Evolutionary conservation across 2,888 invertebrate species (phyloP).

Genomic region (Eristalis intricaria): DNA sequence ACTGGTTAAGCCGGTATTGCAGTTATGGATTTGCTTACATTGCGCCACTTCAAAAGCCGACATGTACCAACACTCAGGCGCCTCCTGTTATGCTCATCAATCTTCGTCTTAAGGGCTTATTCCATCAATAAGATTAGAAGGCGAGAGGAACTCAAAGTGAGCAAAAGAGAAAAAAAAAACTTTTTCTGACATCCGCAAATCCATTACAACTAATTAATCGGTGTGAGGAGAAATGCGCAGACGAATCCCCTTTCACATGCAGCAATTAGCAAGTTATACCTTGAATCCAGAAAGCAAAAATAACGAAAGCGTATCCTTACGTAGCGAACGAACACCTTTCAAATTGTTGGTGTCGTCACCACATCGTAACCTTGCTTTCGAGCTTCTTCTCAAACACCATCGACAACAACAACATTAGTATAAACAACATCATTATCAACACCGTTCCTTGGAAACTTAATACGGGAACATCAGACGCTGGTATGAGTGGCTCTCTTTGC

Average conservation of each 20-base stretch:
- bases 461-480: background rate
- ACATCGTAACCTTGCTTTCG: background rate
- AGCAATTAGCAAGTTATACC: slow-evolving; percentile 54
- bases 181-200: slow-evolving; percentile 79
- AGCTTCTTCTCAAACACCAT: slow-evolving; percentile 11
- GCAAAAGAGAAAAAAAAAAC: slow-evolving; percentile 59
- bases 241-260: background rate
- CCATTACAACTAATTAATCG: slow-evolving; percentile 76
- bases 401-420: slow-evolving; percentile 33
- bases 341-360: slow-evolving; percentile 25
- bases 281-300: background rate
- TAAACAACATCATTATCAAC: slow-evolving; percentile 55
- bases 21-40: slow-evolving; percentile 44
- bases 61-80: slow-evolving; percentile 12
- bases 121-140: slow-evolving; percentile 32
- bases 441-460: slow-evolving; percentile 24
- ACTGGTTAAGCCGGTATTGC: slow-evolving; percentile 46
- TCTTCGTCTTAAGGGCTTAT: slow-evolving; percentile 54
- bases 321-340: slow-evolving; percentile 42
- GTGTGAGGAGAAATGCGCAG: slow-evolving; percentile 5
- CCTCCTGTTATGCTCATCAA: slow-evolving; percentile 46
- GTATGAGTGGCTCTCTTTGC: background rate
- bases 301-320: slow-evolving; percentile 13
- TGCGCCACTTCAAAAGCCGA: slow-evolving; percentile 25
- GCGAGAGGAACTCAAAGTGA: slow-evolving; percentile 24